A percentile compares a stretch with the other conserved stretches of the same genome.
Conservation (phyloP, 2,888 invertebrate genomes). For the Griposia aprilina region DNA sequence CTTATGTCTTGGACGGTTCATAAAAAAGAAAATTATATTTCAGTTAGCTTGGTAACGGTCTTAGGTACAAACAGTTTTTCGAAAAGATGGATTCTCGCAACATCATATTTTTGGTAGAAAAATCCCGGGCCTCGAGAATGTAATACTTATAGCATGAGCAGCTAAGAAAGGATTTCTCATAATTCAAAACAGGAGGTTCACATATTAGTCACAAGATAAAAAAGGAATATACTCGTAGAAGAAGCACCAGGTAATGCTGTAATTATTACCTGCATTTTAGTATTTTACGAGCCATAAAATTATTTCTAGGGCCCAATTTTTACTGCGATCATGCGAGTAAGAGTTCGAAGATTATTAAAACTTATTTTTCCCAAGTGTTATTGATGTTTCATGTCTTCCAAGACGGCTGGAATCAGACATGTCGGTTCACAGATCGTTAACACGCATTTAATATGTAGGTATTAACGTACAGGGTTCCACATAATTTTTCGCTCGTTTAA, state of each 20-base stretch:
- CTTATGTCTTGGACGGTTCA: neutral
- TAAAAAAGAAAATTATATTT: slow-evolving; percentile 4
- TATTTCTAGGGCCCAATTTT: slow-evolving; percentile 16
- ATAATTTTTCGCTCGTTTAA: slow-evolving; percentile 38
- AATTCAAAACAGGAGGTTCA: slow-evolving; percentile 8
- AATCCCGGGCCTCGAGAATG: slow-evolving; percentile 22
- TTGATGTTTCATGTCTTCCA: slow-evolving; percentile 33
- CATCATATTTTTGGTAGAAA: slow-evolving; percentile 19
- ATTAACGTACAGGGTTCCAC: slow-evolving; percentile 21
- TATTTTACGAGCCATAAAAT: slow-evolving; percentile 21
- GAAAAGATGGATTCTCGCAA: neutral
- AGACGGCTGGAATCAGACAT: slow-evolving; percentile 24
- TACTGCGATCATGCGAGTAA: slow-evolving; percentile 7
- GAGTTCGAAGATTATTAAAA: slow-evolving; percentile 28
- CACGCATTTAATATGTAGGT: slow-evolving; percentile 35
- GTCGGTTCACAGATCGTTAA: slow-evolving; percentile 41
- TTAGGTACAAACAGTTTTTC: neutral
- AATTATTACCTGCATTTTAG: slow-evolving; percentile 6
- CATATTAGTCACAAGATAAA: neutral
- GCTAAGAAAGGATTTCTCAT: slow-evolving; percentile 30
- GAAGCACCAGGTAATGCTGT: neutral
- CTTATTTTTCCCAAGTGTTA: slow-evolving; percentile 7
- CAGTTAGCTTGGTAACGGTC: neutral
- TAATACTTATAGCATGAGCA: neutral
- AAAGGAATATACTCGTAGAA: neutral